These are phyloP conservation scores for Strigamia crassipes DNA, from an alignment of 2,888 invertebrate species.

Conservation along the genomic window DNA sequence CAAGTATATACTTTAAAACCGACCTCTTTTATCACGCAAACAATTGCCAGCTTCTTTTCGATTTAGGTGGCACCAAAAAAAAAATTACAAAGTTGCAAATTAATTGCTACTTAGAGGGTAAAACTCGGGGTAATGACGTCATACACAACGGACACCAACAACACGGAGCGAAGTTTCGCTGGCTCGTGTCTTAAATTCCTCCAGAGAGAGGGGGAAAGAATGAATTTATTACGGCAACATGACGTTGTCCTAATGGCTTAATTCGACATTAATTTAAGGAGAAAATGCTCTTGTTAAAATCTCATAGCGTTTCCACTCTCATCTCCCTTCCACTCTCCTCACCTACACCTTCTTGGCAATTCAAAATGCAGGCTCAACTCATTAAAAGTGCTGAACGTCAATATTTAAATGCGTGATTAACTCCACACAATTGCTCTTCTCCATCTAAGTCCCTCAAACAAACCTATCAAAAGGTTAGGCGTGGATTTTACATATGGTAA, in stretches of 20 bases:
- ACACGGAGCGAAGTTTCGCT: neutral
- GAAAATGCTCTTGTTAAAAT: conserved; percentile 42
- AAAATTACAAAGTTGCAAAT: neutral
- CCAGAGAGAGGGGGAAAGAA: conserved; percentile 26
- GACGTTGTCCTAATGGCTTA: conserved; percentile 38
- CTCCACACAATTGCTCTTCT: conserved; percentile 11
- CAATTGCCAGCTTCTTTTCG: neutral
- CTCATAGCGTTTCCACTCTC: conserved; percentile 1
- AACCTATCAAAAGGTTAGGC: neutral
- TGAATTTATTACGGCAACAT: conserved; percentile 40
- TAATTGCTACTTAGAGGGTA: conserved; percentile 19
- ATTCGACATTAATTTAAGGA: conserved; percentile 40
- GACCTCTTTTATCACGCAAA: neutral
- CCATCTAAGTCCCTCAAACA: neutral
- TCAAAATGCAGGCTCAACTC: neutral
- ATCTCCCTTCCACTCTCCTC: neutral
- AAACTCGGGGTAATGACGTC: conserved; percentile 27
- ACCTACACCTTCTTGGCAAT: conserved; percentile 11
- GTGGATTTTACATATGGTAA: neutral
- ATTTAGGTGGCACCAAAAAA: neutral
- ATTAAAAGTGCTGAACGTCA: conserved; percentile 16
- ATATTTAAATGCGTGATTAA: conserved; percentile 21
- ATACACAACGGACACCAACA: conserved; percentile 17
- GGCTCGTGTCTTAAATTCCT: conserved; percentile 32
- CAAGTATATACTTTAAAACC: neutral